Evolutionary conservation across 2,113 vertebrate species (phyloP).

Genomic region (Pelodiscus sinensis): DNA sequence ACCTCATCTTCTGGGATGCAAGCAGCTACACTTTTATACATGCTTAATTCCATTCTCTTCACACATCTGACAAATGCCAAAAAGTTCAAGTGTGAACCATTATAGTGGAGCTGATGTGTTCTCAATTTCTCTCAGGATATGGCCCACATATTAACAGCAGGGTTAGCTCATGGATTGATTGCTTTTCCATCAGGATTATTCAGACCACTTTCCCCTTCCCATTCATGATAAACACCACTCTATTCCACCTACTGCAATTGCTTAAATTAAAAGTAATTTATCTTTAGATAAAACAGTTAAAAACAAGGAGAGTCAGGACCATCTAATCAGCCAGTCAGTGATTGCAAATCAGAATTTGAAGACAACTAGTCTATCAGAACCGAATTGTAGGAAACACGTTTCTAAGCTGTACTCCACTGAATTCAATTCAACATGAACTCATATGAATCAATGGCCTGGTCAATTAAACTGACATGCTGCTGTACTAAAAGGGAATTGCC

Average conservation of each 20-base stretch:
- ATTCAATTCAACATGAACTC: neutral
- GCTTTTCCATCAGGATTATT: neutral
- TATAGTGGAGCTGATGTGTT: neutral
- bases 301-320: neutral
- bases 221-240: too few species aligned
- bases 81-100: too few species aligned
- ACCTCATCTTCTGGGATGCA: too few species aligned
- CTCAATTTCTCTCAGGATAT: neutral
- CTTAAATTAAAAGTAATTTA: neutral
- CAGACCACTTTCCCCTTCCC: too few species aligned
- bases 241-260: neutral
- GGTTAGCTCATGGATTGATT: neutral
- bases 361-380: neutral
- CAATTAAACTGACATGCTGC: neutral
- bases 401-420: neutral
- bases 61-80: too few species aligned
- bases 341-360: neutral
- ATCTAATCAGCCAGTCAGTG: neutral
- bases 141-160: accelerated
- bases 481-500: neutral
- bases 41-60: too few species aligned
- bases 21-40: too few species aligned
- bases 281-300: neutral
- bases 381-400: neutral
- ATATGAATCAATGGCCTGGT: neutral